phyloP scores from a whole-genome alignment of 2,113 vertebrate species.

The Microtus montanus region DNA sequence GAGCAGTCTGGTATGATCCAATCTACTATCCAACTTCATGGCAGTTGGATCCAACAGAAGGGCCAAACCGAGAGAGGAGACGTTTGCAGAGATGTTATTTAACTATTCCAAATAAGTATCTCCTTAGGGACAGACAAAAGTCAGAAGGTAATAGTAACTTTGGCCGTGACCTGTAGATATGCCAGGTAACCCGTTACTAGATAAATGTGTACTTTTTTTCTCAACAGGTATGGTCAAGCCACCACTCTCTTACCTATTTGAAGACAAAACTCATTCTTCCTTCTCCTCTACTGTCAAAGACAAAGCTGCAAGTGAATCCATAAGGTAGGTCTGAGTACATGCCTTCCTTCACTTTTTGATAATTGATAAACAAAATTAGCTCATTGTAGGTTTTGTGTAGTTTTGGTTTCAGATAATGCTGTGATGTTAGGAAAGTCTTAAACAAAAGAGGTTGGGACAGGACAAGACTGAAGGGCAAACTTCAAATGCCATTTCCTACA shows the following conservation, averaged over 20 bases:
- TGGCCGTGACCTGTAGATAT: not conserved
- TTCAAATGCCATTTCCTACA: not conserved
- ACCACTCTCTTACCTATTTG: conserved; percentile 94
- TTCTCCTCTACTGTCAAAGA: conserved; percentile 99
- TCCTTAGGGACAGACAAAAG: conserved; percentile 94
- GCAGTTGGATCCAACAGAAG: conserved; percentile 98
- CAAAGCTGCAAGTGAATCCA: conserved; percentile 98
- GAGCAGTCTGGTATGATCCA: conserved; percentile 96
- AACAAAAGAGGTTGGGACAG: not conserved
- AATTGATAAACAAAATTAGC: not conserved
- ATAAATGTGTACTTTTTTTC: conserved; percentile 1
- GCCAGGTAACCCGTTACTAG: not conserved
- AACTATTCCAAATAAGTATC: conserved; percentile 98
- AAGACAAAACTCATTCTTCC: conserved; percentile 98
- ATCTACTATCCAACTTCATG: conserved; percentile 95
- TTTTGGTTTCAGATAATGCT: not conserved
- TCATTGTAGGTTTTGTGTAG: not conserved
- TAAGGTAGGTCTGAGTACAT: conserved; percentile 87
- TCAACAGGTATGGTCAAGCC: conserved; percentile 89
- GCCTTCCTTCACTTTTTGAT: not conserved
- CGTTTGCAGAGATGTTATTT: conserved; percentile 97
- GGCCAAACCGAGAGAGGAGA: conserved; percentile 95
- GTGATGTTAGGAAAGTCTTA: not conserved
- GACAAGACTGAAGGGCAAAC: not conserved
- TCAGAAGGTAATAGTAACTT: conserved; percentile 88